A percentile compares a stretch with the other conserved stretches of the same genome.
Conservation (phyloP, 2,113 vertebrate species). For the Vidua macroura region DNA sequence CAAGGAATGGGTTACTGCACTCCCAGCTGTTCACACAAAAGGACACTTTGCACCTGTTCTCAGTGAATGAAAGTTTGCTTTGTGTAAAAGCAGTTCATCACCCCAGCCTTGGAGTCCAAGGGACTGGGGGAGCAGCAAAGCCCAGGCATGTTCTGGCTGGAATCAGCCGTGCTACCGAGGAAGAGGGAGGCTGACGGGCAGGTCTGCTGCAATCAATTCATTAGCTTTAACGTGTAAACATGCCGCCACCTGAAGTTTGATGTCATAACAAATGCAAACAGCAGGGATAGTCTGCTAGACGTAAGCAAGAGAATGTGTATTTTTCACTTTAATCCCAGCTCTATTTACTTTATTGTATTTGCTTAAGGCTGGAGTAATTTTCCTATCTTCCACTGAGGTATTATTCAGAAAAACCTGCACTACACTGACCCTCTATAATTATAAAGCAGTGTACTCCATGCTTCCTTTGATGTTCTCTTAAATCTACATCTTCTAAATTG, state of each 20-base stretch:
- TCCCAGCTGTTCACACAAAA: slow-evolving; percentile 46
- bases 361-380: neutral
- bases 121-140: neutral
- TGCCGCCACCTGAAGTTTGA: slow-evolving; percentile 8
- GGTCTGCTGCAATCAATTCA: neutral
- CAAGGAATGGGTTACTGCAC: neutral
- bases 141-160: neutral
- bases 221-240: slow-evolving; percentile 20
- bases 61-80: slow-evolving; percentile 41
- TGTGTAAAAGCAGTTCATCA: slow-evolving; percentile 40
- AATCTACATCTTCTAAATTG: neutral
- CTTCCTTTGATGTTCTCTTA: neutral
- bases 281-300: neutral
- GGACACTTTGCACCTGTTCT: slow-evolving; percentile 37
- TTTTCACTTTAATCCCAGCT: slow-evolving; percentile 17
- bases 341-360: neutral
- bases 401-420: neutral
- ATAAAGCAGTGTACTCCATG: neutral
- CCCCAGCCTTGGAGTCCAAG: neutral
- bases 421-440: neutral
- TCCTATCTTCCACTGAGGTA: neutral
- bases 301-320: neutral
- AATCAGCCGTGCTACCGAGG: rapidly evolving
- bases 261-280: slow-evolving; percentile 49
- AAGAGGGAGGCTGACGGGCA: neutral